Evolutionary conservation across 2,113 vertebrate species (phyloP).

Genomic region (Penelope pileata): DNA sequence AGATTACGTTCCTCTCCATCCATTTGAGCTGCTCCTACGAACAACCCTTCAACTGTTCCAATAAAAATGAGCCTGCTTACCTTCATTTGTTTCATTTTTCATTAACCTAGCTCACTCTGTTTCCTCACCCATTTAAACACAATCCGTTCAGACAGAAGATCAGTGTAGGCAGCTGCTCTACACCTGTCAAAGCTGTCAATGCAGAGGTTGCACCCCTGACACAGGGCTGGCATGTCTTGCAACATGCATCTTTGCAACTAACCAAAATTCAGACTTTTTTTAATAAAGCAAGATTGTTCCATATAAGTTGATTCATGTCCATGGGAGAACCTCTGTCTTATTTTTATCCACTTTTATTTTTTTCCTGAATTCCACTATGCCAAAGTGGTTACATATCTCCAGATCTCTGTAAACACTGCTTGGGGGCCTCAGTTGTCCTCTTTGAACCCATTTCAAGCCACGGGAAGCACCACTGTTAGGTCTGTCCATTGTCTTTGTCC

Average conservation of each 20-base stretch:
- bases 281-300: background rate
- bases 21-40: background rate
- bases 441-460: background rate
- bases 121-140: background rate
- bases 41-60: background rate
- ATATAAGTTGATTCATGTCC: background rate
- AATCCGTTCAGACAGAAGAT: background rate
- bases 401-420: background rate
- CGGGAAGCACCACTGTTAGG: background rate
- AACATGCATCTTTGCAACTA: background rate
- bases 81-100: accelerated
- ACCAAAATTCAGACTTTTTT: background rate
- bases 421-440: background rate
- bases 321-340: background rate
- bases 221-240: background rate
- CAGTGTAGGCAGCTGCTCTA: background rate
- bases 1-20: background rate
- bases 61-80: background rate
- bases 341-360: background rate
- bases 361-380: too few species aligned
- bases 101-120: background rate
- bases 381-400: background rate
- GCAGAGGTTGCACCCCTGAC: background rate
- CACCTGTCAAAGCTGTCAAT: background rate
- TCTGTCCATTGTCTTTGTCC: background rate